Evolutionary conservation across 1,140 invertebrate species (phyloP), one percentile per base, ranked within the genome.

Genomic region (Chlorops oryzae): DNA sequence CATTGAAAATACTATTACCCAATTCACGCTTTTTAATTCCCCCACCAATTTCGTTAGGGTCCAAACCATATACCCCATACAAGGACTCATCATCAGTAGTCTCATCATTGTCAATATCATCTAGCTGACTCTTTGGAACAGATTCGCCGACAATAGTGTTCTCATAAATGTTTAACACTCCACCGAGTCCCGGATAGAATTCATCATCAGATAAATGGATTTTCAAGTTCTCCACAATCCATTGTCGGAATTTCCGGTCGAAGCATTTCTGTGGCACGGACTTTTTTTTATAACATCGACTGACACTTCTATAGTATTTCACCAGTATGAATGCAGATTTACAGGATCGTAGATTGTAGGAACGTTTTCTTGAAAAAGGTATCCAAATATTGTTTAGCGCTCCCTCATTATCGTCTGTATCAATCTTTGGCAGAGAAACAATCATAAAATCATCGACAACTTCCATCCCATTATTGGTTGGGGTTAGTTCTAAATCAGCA

Each of bases 171-270:
- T 62, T 56, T 32, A 72, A 35, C 0, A 69, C 48, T 1, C 61
- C 69, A 0, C 65, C 70, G 27, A 72, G 47, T 0, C 66, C 70
- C 3, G 70, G 70, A 58, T 72, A 72, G 48, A 72, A 65, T 13
- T 56, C 20, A 17, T 66, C 62, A 40, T 72, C 69, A 2, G 49
- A 47, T 39, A 70, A 62, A 47, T 68, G 62, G 20, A 53, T 13
- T 25, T 65, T 46, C 2, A 72, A 15, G 7, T 52, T 63, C 12
- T 68, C 69, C 1, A 51, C 38, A 35, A 68, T 55, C 70, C 70
- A 72, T 3, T 34, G 18, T 23, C 61, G 55, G 5, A 72, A 47
- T 38, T 59, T 58, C 1, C 37, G 13, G 39, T 72, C 68, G 24
- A 63, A 72, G 0, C 24, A 22, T 5, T 39, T 43, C n/a, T 58